Conservation (phyloP, 1,140 invertebrate genomes). For the Antheraea mylitta region DNA sequence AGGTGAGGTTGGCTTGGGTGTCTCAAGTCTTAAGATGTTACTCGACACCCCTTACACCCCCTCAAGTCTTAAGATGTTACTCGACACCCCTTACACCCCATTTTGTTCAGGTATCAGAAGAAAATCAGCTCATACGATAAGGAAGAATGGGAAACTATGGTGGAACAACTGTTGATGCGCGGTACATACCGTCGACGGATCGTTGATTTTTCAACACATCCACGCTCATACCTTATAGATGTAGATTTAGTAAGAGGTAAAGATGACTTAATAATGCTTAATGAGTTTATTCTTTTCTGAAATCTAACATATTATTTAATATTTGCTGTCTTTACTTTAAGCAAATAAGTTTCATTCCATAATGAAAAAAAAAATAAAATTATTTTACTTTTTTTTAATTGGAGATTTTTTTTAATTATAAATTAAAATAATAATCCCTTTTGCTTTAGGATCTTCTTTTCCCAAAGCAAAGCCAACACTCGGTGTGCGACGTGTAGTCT, state of each 20-base stretch:
- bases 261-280: neutral
- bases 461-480: constrained; percentile 96
- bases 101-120: constrained; percentile 93
- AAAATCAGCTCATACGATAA: constrained; percentile 98
- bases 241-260: constrained; percentile 93
- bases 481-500: constrained; percentile 89
- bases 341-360: too few species aligned
- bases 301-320: neutral
- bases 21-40: too few species aligned
- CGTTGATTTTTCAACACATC: constrained; percentile 86
- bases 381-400: too few species aligned
- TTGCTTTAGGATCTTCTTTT: constrained; percentile 90
- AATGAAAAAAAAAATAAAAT: too few species aligned
- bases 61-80: too few species aligned
- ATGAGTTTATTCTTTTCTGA: neutral
- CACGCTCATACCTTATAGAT: constrained; percentile 96
- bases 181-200: constrained; percentile 92
- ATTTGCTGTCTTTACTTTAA: neutral
- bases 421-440: neutral
- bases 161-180: constrained; percentile 93
- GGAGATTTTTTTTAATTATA: neutral
- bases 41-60: too few species aligned
- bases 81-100: too few species aligned
- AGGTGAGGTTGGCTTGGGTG: too few species aligned
- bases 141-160: constrained; percentile 96